Evolutionary conservation across 2,888 invertebrate genomes (phyloP), one percentile per base, ranked within the genome.

Genomic region (Halocaridina rubra): DNA sequence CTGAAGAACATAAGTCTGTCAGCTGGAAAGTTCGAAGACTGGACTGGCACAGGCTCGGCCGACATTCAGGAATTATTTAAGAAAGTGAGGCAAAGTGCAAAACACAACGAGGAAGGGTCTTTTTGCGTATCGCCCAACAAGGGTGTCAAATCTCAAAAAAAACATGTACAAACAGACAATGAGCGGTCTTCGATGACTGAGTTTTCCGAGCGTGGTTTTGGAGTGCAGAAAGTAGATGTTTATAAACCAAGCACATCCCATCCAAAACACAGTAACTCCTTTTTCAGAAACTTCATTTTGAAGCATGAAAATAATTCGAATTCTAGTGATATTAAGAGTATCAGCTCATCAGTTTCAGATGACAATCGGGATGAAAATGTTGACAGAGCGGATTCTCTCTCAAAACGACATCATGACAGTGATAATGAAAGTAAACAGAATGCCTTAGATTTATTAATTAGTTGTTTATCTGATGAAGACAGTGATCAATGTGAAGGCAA

Each of bases 1-100:
- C 89, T 91, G 24, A 89, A 89, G 32, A 29, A 94, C 90, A 91
- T 96, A 22, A 95, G 95, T 0, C 92, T 96, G n/a, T 95, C 95
- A 90, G 95, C 94, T 16, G 94, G 95, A 0, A 96, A 96, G 90
- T 96, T 96, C 91, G 94, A 94, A 90, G 91, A 75, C 92, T 59
- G 72, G 61, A 77, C 27, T 7, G 77, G 78, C 0, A 19, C 30
- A 13, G 39, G 72, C 7, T 84, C 78, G 22, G 78, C 61, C 7
- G 77, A 78, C n/a, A 84, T 84, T 32, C 72, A 78, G 24, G 77
- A 69, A 5, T 78, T 84, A 78, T 78, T 84, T 22, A 84, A 72
- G 29, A 78, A 78, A 16, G 82, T 24, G 4, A 24, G 30, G n/a
- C 7, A n/a, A 24, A 78, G 67, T 24, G 24, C 53, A 53, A 53